Evolutionary conservation across 2,797 vertebrate genomes (phyloP), one percentile per base, ranked within the genome.

Genomic region (Amazonetta brasiliensis): DNA sequence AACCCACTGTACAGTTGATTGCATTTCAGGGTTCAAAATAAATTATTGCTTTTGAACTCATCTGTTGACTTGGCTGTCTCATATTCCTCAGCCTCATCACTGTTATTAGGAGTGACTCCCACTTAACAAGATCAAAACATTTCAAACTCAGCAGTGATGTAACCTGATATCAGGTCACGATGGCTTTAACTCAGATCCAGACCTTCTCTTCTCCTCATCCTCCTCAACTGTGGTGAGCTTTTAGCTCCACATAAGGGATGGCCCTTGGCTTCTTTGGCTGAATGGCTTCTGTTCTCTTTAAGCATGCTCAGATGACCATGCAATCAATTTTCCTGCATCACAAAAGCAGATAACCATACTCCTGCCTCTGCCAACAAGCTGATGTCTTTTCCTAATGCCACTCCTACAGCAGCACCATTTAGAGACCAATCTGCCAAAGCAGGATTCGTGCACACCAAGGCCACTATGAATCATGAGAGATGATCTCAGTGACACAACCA

Each of bases 381-480:
- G 6, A 60, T 58, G 50, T 67, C 44, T 91, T 90, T 80, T 82
- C 86, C 71, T 50, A 37, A 69, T 1, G 35, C 88, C 67, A 58
- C 95, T 98, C 98, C 97, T 91, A 97, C 97, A 97, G 98, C 95
- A 98, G 92, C 77, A 94, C 43, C 23, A 26, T 26, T 56, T 75
- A 92, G 35, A 95, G 85, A 90, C 97, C 89, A 20, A 80, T 97
- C 97, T 98, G 97, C 96, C 67, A 95, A 97, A 97, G 98, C 97
- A 98, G 98, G 97, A 98, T 97, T 98, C 90, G 97, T 95, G 86
- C 94, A 98, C 98, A 98, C 95, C 89, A 95, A 98, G 98, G 98
- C 97, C 98, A 98, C 96, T 94, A 97, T 97, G 98, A 97, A 92
- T 97, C 97, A 98, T 98, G 95, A 87, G 76, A 94, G 76, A 94